Percentiles rank a stretch among this genome's conserved stretches.
Conservation (phyloP, 2,797 vertebrate genomes). For the Tangara arthus region DNA sequence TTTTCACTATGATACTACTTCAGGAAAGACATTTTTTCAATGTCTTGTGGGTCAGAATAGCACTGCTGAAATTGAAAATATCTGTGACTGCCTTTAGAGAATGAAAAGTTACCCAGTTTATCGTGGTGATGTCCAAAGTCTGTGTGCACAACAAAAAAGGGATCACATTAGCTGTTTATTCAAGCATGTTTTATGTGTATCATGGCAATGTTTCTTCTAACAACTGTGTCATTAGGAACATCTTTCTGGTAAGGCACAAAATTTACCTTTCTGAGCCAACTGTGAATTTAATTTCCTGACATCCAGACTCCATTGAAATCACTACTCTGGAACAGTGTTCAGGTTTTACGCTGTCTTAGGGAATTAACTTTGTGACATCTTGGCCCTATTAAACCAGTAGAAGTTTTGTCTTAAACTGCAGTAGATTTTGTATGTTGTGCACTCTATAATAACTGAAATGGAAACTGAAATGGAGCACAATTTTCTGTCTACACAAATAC, state of each 20-base stretch:
- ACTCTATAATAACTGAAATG: neutral
- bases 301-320: neutral
- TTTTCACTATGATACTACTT: neutral
- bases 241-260: neutral
- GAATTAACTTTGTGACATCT: constrained; percentile 25
- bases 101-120: neutral
- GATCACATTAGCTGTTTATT: neutral
- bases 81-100: neutral
- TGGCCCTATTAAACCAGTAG: neutral
- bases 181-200: neutral
- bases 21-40: neutral
- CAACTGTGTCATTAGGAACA: neutral
- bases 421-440: neutral
- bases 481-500: neutral
- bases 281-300: neutral
- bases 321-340: neutral
- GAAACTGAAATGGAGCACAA: neutral
- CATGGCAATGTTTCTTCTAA: neutral
- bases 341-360: neutral
- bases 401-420: constrained; percentile 2
- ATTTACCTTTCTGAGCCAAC: neutral
- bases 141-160: neutral
- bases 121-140: neutral
- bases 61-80: neutral
- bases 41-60: neutral